Base-by-base conservation (phyloP, 2,888 invertebrate species). In the Melipona beecheii region DNA sequence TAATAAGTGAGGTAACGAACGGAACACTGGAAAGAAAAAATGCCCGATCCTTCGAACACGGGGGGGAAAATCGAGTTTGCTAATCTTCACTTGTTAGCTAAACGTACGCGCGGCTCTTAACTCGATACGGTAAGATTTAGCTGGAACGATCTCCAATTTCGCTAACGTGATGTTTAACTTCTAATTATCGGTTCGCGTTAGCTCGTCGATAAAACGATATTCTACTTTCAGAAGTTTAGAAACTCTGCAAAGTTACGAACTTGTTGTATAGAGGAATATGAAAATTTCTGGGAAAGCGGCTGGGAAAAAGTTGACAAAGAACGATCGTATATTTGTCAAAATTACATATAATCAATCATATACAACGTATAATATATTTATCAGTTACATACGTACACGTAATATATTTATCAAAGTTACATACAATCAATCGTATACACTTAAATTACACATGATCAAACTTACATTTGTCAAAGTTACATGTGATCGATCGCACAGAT, bases 1-100 rank as follows among this genome's bases (percentile, higher is more conserved):
- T 76, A 76, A 76, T 52, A n/a, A 60, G 52, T 70, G 69, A 70
- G 60, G 62, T 70, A 76, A 70, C 52, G 56, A 75, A 75, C 50
- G n/a, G 52, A 62, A 73, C 62, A n/a, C 5, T n/a, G 31, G 49
- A 64, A 62, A 73, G 62, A 24, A 24, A 27, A 27, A 73, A 64
- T 62, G 52, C 19, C 31, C 52, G 62, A 73, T 73, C 52, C n/a
- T 62, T 36, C 50, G n/a, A 73, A 73, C 62, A 43, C 43, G 43
- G 43, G 43, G 43, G 43, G 62, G 72, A 72, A 50, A 62, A 60
- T 56, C 52, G 43, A n/a, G 11, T 4, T 62, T 56, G n/a, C 43
- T 71, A 49, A 54, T 65, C 70, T 76, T 70, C 50, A 2, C 9
- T 19, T 31, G 62, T 73, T 75, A 58, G 27, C 11, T 64, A 64